phyloP scores from a whole-genome alignment of 1,140 invertebrate genomes.

The Cotesia vestalis region DNA sequence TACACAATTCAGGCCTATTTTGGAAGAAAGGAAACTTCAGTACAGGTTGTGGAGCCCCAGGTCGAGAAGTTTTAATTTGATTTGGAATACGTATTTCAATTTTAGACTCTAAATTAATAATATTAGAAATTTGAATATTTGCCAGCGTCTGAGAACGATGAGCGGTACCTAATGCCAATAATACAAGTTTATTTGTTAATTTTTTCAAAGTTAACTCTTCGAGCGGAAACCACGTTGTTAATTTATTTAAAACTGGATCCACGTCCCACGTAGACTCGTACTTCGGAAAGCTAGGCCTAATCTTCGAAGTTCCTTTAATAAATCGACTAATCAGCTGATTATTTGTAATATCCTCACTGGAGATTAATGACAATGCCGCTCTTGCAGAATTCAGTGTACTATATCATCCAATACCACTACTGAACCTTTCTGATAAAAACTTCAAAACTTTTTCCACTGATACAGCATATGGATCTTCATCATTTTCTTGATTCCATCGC shows the following conservation, averaged over 20 bases:
- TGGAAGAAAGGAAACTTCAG: too few relatives aligned
- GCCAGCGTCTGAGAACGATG: slow-evolving; percentile 39
- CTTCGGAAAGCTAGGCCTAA: slow-evolving; percentile 39
- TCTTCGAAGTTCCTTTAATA: too few relatives aligned
- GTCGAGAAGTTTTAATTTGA: too few relatives aligned
- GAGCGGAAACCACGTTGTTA: slow-evolving; percentile 26
- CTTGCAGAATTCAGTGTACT: too few relatives aligned
- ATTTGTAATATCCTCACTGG: too few relatives aligned
- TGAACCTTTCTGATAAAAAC: slow-evolving; percentile 11
- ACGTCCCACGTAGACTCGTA: slow-evolving; percentile 46
- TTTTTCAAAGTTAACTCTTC: slow-evolving; percentile 34
- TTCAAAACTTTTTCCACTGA: slow-evolving; percentile 1
- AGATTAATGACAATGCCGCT: too few relatives aligned
- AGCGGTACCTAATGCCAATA: slow-evolving; percentile 43
- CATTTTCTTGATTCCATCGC: not conserved
- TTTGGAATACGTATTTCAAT: too few relatives aligned
- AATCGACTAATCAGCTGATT: too few relatives aligned
- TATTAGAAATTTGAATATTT: slow-evolving; percentile 33
- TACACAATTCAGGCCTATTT: too few relatives aligned
- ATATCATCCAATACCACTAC: slow-evolving; percentile 21
- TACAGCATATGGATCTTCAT: slow-evolving; percentile 32
- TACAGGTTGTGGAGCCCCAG: too few relatives aligned
- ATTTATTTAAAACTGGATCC: slow-evolving; percentile 35
- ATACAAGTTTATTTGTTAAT: slow-evolving; percentile 39
- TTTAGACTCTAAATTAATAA: slow-evolving; percentile 25